Base-by-base conservation (phyloP, 2,113 vertebrate genomes). In the Heterotilapia buettikoferi region DNA sequence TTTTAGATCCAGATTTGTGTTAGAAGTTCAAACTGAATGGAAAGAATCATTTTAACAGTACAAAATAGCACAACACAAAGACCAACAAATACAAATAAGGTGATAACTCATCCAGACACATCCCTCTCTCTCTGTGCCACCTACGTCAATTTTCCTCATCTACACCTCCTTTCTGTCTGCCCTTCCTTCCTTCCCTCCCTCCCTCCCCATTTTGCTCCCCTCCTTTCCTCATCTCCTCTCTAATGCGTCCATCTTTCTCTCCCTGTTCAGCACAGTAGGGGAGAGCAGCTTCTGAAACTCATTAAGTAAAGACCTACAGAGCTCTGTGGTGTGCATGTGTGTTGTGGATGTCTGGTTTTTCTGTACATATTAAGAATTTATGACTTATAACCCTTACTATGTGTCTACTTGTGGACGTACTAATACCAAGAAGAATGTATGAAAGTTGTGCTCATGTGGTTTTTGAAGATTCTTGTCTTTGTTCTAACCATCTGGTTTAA, bases 221-320 rank as follows among this genome's bases (percentile, higher is more conserved):
- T 85, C 84, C 84, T 83, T 84, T 84, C 85, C 80, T 93, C 82
- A 45, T 88, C 82, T 90, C 36, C 85, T 78, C 83, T 82, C 89
- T 92, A 90, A 90, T 89, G 79, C 19, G 52, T 89, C 86, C 84
- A 90, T 93, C 91, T 79, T 90, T 91, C 83, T 90, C 86, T 66
- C 85, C 82, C 63, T 76, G 31, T 88, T 89, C 87, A 86, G 91
- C 93, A 4, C 94, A 88, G 90, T 85, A 88, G 93, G 94, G 89
- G 90, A 95, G 86, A 94, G 93, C 96, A 91, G 87, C 95, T 91
- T 86, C 93, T 96, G 95, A 91, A 93, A 96, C 96, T 97, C 97
- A 97, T 98, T 98, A 97, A 94, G 93, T 94, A 96, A 97, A 97
- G 96, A 97, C 95, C 96, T 97, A 96, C 93, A 95, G 96, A 94